phyloP scores from a whole-genome alignment of 1,140 invertebrate species.

The Sipha flava region DNA sequence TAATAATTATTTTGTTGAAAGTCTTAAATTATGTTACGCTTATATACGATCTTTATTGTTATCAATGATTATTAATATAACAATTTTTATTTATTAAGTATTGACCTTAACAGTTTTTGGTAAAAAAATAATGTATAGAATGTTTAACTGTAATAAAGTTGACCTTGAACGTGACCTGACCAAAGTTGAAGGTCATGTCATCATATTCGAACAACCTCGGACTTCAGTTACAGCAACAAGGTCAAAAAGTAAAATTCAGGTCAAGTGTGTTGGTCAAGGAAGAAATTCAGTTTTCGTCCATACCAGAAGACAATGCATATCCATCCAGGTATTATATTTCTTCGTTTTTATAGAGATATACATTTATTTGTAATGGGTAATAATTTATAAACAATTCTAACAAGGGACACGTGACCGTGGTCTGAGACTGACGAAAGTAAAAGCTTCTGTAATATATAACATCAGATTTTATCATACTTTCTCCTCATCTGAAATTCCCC shows the following conservation, averaged over 20 bases:
- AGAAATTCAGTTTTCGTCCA: neutral
- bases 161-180: conserved; percentile 29
- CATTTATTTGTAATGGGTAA: neutral
- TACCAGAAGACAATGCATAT: neutral
- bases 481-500: conserved; percentile 30
- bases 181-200: conserved; percentile 28
- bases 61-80: too few relatives aligned
- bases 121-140: neutral
- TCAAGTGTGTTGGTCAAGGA: conserved; percentile 22
- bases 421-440: conserved; percentile 24
- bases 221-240: neutral
- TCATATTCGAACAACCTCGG: neutral
- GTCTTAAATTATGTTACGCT: too few relatives aligned
- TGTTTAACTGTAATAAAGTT: neutral
- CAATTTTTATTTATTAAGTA: neutral
- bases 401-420: conserved; percentile 6
- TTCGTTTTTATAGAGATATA: neutral
- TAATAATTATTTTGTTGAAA: too few relatives aligned
- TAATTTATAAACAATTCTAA: neutral
- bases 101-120: conserved; percentile 13
- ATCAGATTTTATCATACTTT: conserved; percentile 25
- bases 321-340: neutral
- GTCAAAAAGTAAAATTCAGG: conserved; percentile 25
- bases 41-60: too few relatives aligned
- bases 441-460: conserved; percentile 27